Evolutionary conservation across 2,113 vertebrate species (phyloP), one percentile per base, ranked within the genome.

Genomic region (Spizaetus ornatus): DNA sequence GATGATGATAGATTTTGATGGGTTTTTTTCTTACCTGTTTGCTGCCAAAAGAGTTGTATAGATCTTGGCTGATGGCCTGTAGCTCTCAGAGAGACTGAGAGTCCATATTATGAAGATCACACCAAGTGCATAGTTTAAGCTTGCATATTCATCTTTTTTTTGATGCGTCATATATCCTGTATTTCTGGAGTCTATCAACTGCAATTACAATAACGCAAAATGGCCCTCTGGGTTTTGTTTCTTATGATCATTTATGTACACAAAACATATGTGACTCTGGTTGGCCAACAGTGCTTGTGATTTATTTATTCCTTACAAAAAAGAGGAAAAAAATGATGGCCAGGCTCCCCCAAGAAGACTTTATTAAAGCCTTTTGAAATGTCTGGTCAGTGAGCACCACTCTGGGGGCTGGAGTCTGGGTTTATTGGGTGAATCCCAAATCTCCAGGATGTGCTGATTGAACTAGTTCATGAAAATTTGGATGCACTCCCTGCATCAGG

Each of bases 391-490:
- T 48, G 21, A 82, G 72, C 18, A 18, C 56, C 36, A 11, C 6
- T 59, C 23, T 82, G 17, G 29, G 38, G 47, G 10, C 45, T 9
- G 6, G 70, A 92, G 14, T 59, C 40, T 82, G 31, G 18, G 14
- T 73, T 94, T 87, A 31, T n/a, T 96, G 36, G 16, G 36, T 62
- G 79, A 78, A 62, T 70, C 27, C 32, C 6, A 22, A 76, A 92
- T 79, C 52, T 95, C 47, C 65, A 84, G 21, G 66, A 56, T 76
- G 61, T 93, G 31, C 55, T 71, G 38, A 78, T 42, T 53, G 34
- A 95, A 82, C 21, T 36, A 32, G 23, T 70, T 87, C 38, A 88
- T 91, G 86, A 95, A 87, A 96, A 93, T 78, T 90, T 81, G 66
- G 79, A 89, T 47, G 27, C 32, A 7, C 6, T 81, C 48, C 55